Conservation (phyloP, 2,113 vertebrate species). For the Casuarius casuarius region DNA sequence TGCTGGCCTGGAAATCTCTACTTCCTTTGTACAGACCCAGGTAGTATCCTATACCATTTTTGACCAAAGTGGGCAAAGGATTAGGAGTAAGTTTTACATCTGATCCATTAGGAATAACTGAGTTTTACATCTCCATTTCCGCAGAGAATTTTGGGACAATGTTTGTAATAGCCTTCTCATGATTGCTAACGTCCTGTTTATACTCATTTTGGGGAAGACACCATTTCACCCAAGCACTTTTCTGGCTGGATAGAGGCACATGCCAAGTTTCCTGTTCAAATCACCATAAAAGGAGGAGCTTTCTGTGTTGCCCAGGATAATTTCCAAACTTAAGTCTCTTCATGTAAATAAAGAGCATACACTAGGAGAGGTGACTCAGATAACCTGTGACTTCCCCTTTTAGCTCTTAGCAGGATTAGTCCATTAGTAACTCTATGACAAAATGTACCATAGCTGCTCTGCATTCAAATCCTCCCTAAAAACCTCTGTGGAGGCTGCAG, state of each 20-base stretch:
- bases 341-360: background rate
- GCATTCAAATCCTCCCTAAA: background rate
- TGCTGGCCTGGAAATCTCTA: fast-evolving
- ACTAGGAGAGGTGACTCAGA: background rate
- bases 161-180: background rate
- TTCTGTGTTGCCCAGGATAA: background rate
- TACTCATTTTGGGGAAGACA: background rate
- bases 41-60: background rate
- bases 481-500: background rate
- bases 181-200: background rate
- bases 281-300: fast-evolving
- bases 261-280: background rate
- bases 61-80: background rate
- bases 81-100: background rate
- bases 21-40: background rate
- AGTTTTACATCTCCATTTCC: background rate
- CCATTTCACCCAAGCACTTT: background rate
- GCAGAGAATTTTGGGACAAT: background rate
- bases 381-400: background rate
- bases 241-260: background rate
- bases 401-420: background rate
- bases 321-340: background rate
- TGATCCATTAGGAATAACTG: background rate
- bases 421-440: background rate
- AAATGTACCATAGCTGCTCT: background rate